A percentile compares a stretch with the other conserved stretches of the same genome.
These are phyloP conservation scores for Pharmacophagus antenor DNA, from an alignment of 2,888 invertebrate species.

Conservation along the genomic window DNA sequence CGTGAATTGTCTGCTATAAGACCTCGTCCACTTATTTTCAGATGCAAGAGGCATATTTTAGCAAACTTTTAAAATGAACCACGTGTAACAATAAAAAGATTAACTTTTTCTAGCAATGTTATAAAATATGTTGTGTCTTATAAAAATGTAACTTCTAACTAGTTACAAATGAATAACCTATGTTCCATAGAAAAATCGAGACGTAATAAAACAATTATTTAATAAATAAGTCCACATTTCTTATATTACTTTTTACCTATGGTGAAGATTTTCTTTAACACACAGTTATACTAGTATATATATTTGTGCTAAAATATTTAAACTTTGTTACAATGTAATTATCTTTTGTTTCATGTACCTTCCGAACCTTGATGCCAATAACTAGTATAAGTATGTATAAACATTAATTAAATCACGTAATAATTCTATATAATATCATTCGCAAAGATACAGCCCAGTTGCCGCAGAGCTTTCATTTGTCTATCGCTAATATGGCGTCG, in stretches of 20 bases:
- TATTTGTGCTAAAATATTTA: constrained; percentile 38
- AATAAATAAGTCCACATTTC: too few relatives aligned
- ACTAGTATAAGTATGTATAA: constrained; percentile 74
- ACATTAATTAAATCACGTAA: constrained; percentile 20
- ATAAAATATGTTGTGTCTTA: too few relatives aligned
- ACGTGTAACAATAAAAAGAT: constrained; percentile 51
- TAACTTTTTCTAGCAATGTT: constrained; percentile 46
- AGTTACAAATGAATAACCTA: too few relatives aligned
- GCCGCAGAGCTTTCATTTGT: constrained; percentile 27
- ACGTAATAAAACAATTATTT: too few relatives aligned
- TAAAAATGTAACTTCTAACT: too few relatives aligned
- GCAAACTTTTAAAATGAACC: constrained; percentile 49
- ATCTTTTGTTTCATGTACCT: constrained; percentile 75
- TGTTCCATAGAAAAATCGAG: too few relatives aligned
- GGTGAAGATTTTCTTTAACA: not conserved
- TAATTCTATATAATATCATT: constrained; percentile 28
- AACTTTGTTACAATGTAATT: constrained; percentile 40
- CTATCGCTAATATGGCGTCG: constrained; percentile 41
- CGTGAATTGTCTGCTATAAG: constrained; percentile 52
- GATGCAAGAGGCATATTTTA: not conserved
- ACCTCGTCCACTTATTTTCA: constrained; percentile 45
- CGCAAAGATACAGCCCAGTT: constrained; percentile 20
- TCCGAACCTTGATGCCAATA: constrained; percentile 61
- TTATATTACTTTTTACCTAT: not conserved
- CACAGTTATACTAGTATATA: not conserved